Base-by-base conservation (phyloP, 2,797 vertebrate genomes). In the Falco columbarius region DNA sequence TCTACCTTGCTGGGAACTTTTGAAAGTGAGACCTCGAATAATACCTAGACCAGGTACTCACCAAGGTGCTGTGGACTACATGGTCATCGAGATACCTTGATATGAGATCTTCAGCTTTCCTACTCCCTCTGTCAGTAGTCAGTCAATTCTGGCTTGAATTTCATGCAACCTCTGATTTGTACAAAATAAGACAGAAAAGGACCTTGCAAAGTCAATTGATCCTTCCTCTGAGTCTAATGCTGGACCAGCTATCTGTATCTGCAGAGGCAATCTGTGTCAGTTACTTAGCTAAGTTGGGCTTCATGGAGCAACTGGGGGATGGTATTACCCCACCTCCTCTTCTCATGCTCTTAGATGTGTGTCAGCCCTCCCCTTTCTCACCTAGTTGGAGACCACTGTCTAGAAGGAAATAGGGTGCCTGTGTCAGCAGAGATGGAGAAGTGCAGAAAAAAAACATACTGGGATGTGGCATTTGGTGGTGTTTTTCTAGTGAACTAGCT, bases 401-500 rank as follows among this genome's bases (percentile, higher is more conserved):
- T 34, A n/a, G 44, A 51, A 80, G 32, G 11, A 89, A 86, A 90
- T 14, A 52, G 3, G 9, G 3, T 65, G 12, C 10, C 29, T 56
- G 18, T 84, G n/a, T 54, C 18, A 76, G 6, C 26, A 87, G 36
- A 77, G 8, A 18, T n/a, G 8, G 27, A 79, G 49, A 59, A 67
- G 4, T 74, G 20, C 6, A 59, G 30, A 21, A 79, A 70, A 68
- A 72, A 14, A 1, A 0, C 3, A 1, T 22, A 24, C 2, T 52
- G 19, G 6, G 6, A 54, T 18, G 6, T 75, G 47, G 5, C 9
- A 47, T 59, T 77, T 49, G 10, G 49, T 73, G 30, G 17, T 67
- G 11, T 61, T 75, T 79, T 92, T 21, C 47, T 58, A 47, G 12
- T 68, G 9, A 54, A 29, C 29, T 82, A 62, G n/a, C 9, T 74